Conservation (phyloP, 1,140 invertebrate genomes). For the Pseudomyrmex sp. region DNA sequence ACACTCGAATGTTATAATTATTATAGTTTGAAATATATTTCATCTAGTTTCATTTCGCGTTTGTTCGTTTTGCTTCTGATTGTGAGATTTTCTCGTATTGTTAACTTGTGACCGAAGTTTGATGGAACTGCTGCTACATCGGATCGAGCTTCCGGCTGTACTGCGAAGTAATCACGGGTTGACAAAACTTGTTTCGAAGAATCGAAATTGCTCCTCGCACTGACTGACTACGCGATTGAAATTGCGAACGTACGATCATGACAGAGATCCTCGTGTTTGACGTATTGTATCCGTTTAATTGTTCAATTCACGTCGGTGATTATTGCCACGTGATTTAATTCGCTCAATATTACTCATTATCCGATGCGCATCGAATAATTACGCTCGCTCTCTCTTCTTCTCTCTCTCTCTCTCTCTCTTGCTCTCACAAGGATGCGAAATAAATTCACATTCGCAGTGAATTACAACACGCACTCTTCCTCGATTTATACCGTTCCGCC, state of each 20-base stretch:
- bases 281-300: not conserved
- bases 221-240: not conserved
- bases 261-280: not conserved
- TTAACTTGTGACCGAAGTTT: not conserved
- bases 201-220: slow-evolving; percentile 12
- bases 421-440: not conserved
- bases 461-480: slow-evolving; percentile 1
- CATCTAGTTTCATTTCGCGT: not conserved
- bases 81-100: not conserved
- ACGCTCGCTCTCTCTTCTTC: too few species aligned
- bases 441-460: slow-evolving; percentile 19
- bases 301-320: not conserved
- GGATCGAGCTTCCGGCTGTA: slow-evolving; percentile 25
- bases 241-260: not conserved
- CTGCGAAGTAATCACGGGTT: slow-evolving; percentile 6
- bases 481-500: slow-evolving; percentile 14
- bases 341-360: slow-evolving; percentile 24
- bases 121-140: not conserved
- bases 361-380: not conserved
- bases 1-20: not conserved
- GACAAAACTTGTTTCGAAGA: slow-evolving; percentile 27
- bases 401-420: not conserved
- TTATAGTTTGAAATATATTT: not conserved
- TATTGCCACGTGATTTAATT: slow-evolving; percentile 21
- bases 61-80: not conserved